Conservation (phyloP, 30 jellyfish, hydroid and myxozoan species). For the Cassiopea xamachana region DNA sequence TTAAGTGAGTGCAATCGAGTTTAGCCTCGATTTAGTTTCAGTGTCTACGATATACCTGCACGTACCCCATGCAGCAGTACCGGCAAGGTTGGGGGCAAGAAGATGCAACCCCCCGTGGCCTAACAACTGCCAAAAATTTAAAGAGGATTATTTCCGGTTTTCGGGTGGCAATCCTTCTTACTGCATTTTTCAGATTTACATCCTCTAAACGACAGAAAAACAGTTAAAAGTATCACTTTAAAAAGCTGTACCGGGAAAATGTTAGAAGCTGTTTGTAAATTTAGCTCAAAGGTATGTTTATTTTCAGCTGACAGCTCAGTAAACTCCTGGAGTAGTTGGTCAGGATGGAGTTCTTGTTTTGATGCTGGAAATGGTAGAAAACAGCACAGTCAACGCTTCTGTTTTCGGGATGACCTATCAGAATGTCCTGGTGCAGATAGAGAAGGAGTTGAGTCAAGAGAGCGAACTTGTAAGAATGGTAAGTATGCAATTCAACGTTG, state of each 20-base stretch:
- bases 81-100: no score
- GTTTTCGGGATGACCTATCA: slow-evolving; percentile 23
- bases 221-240: neutral
- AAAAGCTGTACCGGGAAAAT: neutral
- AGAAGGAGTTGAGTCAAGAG: slow-evolving; percentile 27
- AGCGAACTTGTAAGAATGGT: slow-evolving; percentile 38
- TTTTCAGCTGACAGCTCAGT: slow-evolving; percentile 23
- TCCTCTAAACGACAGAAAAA: neutral
- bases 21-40: no score
- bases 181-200: no score
- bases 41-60: no score
- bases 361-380: slow-evolving; percentile 22
- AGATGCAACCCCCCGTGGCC: no score
- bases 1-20: no score
- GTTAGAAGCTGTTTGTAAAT: neutral
- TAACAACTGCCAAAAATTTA: no score
- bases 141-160: no score
- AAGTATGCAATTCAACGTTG: neutral
- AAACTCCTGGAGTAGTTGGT: slow-evolving; percentile 73
- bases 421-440: slow-evolving; percentile 36
- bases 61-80: no score
- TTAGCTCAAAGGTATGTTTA: neutral
- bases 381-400: slow-evolving; percentile 63
- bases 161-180: no score
- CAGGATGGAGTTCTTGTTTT: slow-evolving; percentile 56